Evolutionary conservation across 2,888 invertebrate species (phyloP).

Genomic region (Tetragonisca angustula): DNA sequence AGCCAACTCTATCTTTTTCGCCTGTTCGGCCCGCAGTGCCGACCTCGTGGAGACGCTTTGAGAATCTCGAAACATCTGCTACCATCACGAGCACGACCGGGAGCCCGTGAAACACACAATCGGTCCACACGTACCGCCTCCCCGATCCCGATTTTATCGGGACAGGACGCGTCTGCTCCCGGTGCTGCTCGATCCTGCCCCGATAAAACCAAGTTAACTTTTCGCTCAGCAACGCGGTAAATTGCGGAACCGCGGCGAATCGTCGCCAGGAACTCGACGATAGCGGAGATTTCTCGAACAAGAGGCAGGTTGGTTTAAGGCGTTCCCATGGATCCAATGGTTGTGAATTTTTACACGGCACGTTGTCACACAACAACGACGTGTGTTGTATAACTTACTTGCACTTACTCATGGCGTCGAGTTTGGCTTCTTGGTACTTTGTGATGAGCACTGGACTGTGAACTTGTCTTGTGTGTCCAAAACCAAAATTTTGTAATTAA

Average conservation of each 20-base stretch:
- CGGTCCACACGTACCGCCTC: constrained; percentile 50
- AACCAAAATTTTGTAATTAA: too few relatives aligned
- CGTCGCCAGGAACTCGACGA: constrained; percentile 1
- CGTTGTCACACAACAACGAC: neutral
- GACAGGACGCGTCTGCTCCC: constrained; percentile 46
- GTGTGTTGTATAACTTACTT: too few relatives aligned
- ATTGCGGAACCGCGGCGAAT: constrained; percentile 5
- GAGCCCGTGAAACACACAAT: constrained; percentile 65
- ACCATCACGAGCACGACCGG: constrained; percentile 60
- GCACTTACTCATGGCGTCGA: too few relatives aligned
- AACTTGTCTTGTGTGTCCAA: too few relatives aligned
- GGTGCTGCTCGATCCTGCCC: constrained; percentile 26
- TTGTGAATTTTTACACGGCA: neutral
- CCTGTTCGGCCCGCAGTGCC: constrained; percentile 14
- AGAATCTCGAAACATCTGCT: constrained; percentile 77
- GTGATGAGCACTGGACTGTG: too few relatives aligned
- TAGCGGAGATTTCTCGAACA: neutral
- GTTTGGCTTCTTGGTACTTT: too few relatives aligned
- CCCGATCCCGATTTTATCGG: constrained; percentile 58
- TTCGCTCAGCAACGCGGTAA: constrained; percentile 16
- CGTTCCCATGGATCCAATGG: neutral
- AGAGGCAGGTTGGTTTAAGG: neutral
- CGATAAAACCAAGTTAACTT: constrained; percentile 32
- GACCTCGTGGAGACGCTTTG: constrained; percentile 67
- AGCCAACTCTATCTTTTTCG: constrained; percentile 9